A percentile compares a stretch with the other conserved stretches of the same genome.
Conservation (phyloP, 1,140 invertebrate genomes). For the Pomacea maculata region DNA sequence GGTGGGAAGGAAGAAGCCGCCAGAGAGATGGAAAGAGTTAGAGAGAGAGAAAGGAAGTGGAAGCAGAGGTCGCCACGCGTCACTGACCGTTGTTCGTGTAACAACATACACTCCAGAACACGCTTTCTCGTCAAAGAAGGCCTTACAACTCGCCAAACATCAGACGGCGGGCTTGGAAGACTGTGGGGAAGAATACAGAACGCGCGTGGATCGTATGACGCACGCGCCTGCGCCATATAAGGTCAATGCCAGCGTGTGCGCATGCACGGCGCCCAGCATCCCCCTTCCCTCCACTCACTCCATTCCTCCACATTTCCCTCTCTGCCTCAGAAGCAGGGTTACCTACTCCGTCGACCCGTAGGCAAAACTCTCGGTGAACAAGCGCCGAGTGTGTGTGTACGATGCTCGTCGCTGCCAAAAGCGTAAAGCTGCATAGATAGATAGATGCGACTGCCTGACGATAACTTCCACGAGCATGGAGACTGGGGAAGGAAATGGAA, state of each 20-base stretch:
- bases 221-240: conserved; percentile 8
- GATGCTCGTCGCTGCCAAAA: no score
- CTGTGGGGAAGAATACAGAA: neutral
- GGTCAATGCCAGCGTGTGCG: conserved; percentile 2
- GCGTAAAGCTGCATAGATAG: no score
- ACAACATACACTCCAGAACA: neutral
- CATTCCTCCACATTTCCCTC: no score
- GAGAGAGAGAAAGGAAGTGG: neutral
- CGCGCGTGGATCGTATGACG: neutral
- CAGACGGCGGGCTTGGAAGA: neutral
- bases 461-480: no score
- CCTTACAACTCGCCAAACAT: neutral
- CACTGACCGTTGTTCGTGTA: neutral
- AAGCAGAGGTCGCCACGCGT: neutral
- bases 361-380: no score
- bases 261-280: neutral
- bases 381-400: no score
- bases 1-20: neutral
- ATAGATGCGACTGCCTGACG: no score
- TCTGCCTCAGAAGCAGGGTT: no score
- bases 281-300: no score
- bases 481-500: no score
- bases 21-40: neutral
- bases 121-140: neutral
- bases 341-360: no score